Base-by-base conservation (phyloP, 2,888 invertebrate species). In the Meiosimyza decipiens region DNA sequence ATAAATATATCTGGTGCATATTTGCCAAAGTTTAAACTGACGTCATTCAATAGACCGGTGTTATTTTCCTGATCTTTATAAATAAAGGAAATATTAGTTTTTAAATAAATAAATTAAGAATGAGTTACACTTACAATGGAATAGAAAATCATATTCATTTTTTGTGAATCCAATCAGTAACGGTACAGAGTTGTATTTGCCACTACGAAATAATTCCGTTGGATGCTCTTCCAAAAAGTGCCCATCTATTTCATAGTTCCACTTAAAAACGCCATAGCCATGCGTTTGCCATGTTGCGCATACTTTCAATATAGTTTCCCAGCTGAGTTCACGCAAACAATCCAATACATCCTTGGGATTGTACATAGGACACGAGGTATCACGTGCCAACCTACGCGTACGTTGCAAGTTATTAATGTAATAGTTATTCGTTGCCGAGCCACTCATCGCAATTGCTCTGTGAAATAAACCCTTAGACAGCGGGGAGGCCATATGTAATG, bases 381-480 rank as follows among this genome's bases (percentile, higher is more conserved):
- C 79, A 33, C 87, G 81, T 0, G 92, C 92, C 79, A 92, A 89
- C 75, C 89, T 90, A 54, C 88, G 87, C 0, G 91, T 91, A 75
- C 92, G 82, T 65, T 89, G 83, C 3, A 87, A 47, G 71, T 83
- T 85, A 0, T 89, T 89, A 0, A 90, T 85, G 4, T 88, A 86
- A 76, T 85, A 88, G 49, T 90, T 89, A 52, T 87, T 88, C 0
- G 89, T 86, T 0, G 89, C 88, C 0, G 92, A 89, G 1, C 90
- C 92, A 77, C 92, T 92, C 89, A 92, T 90, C 0, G 90, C 89
- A 15, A 93, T 90, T 0, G 89, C 93, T 54, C 90, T 88, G 80
- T 93, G 92, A 85, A 93, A 93, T 0, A 93, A 80, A 84, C 89
- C 90, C 81, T 85, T 86, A 0, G 91, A 90, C 87, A 92, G 88